Percentiles rank a stretch among this genome's conserved stretches.
Evolutionary conservation across 2,888 invertebrate species (phyloP).

Genomic region (Odontocolon sp.): DNA sequence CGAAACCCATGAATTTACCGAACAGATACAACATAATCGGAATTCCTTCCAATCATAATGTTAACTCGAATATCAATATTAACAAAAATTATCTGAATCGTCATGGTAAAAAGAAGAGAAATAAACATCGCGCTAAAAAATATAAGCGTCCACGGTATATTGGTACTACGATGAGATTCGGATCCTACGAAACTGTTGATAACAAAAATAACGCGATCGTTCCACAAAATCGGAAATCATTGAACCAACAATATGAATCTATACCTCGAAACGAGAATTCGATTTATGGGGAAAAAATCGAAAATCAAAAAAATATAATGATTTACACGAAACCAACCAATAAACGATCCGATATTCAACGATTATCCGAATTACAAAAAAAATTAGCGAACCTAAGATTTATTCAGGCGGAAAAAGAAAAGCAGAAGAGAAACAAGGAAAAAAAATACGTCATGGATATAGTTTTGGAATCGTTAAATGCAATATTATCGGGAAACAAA

Average conservation of each 20-base stretch:
- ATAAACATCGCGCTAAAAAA: no score
- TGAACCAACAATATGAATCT: background rate
- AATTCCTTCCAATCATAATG: background rate
- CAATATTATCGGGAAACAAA: conserved; percentile 1
- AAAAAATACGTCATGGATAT: conserved; percentile 37
- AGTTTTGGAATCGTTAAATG: conserved; percentile 36
- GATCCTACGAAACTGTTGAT: background rate
- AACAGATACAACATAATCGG: background rate
- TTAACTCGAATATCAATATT: background rate
- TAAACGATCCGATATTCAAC: no score
- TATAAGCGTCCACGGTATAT: background rate
- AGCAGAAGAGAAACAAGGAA: background rate
- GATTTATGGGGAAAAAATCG: no score
- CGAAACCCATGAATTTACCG: background rate
- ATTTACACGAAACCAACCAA: no score
- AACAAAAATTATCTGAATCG: background rate
- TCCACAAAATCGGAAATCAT: background rate
- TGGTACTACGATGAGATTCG: conserved; percentile 25
- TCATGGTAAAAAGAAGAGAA: background rate
- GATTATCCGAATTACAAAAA: background rate
- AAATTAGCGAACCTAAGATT: background rate
- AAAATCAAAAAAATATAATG: no score
- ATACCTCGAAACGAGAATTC: no score
- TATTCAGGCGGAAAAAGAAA: background rate
- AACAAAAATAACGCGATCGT: background rate